Conservation (phyloP, 2,888 invertebrate genomes). For the Carcina quercana region DNA sequence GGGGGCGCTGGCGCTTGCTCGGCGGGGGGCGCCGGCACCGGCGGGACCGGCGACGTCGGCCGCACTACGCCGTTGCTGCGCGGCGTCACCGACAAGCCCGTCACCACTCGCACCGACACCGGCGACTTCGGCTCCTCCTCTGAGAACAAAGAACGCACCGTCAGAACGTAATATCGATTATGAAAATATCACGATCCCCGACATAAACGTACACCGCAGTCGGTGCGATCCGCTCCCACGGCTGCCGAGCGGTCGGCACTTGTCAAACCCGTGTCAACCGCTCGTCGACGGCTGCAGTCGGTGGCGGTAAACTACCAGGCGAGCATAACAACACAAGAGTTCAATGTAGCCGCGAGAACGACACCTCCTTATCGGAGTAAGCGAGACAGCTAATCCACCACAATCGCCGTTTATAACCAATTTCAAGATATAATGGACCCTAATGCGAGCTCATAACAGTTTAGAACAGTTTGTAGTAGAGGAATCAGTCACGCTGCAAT, state of each 20-base stretch:
- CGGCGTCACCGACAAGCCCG: constrained; percentile 48
- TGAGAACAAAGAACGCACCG: constrained; percentile 45
- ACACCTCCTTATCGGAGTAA: constrained; percentile 32
- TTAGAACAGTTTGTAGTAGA: constrained; percentile 21
- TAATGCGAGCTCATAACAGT: constrained; percentile 19
- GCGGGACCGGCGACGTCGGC: constrained; percentile 29
- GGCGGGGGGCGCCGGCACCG: constrained; percentile 21
- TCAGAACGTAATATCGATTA: constrained; percentile 17
- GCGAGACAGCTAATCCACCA: constrained; percentile 28
- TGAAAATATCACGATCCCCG: constrained; percentile 28
- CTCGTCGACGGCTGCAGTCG: constrained; percentile 67
- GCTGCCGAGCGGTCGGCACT: constrained; percentile 40
- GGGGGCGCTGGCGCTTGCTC: constrained; percentile 29
- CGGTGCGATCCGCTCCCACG: constrained; percentile 6
- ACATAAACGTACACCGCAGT: constrained; percentile 19
- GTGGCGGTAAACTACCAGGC: constrained; percentile 73
- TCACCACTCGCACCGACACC: constrained; percentile 55
- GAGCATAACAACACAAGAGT: constrained; percentile 40
- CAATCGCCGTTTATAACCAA: constrained; percentile 20
- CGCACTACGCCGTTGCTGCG: constrained; percentile 53
- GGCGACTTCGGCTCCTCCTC: constrained; percentile 69
- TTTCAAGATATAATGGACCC: constrained; percentile 27
- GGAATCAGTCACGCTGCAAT: constrained; percentile 47
- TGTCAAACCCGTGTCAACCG: constrained; percentile 64
- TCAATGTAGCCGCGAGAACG: constrained; percentile 27